Evolutionary conservation across 2,797 vertebrate genomes (phyloP).

Genomic region (Pogonophryne albipinna): DNA sequence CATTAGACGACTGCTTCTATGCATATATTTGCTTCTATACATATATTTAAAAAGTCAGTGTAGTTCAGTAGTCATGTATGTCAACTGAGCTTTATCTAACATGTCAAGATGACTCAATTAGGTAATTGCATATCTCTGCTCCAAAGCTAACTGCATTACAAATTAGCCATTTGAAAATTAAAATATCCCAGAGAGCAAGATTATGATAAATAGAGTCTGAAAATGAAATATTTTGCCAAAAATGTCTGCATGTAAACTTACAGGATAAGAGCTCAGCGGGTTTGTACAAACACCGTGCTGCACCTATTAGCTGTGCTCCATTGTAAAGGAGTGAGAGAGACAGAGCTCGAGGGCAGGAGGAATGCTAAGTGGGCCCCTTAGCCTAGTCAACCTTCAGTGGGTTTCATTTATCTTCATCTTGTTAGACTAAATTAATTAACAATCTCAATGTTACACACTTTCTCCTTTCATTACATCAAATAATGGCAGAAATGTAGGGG

Average conservation of each 20-base stretch:
- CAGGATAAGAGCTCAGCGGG: constrained; percentile 56
- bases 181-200: constrained; percentile 13
- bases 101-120: constrained; percentile 67
- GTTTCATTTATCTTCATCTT: constrained; percentile 99
- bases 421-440: constrained; percentile 99
- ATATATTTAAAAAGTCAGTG: constrained; percentile 53
- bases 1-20: constrained; percentile 50
- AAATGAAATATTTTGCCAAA: constrained; percentile 48
- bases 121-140: constrained; percentile 60
- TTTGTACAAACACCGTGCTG: constrained; percentile 70
- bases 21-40: constrained; percentile 35
- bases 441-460: constrained; percentile 97
- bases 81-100: constrained; percentile 61
- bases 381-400: constrained; percentile 92
- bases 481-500: constrained; percentile 91
- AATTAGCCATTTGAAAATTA: constrained; percentile 36
- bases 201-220: constrained; percentile 19
- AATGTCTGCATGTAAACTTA: constrained; percentile 53
- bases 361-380: constrained; percentile 93
- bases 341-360: constrained; percentile 78
- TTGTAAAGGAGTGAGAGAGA: constrained; percentile 77
- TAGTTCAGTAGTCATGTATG: constrained; percentile 50
- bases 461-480: constrained; percentile 99
- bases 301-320: constrained; percentile 79
- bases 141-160: constrained; percentile 46